phyloP scores from a whole-genome alignment of 2,113 vertebrate genomes.

The Etia nguti region DNA sequence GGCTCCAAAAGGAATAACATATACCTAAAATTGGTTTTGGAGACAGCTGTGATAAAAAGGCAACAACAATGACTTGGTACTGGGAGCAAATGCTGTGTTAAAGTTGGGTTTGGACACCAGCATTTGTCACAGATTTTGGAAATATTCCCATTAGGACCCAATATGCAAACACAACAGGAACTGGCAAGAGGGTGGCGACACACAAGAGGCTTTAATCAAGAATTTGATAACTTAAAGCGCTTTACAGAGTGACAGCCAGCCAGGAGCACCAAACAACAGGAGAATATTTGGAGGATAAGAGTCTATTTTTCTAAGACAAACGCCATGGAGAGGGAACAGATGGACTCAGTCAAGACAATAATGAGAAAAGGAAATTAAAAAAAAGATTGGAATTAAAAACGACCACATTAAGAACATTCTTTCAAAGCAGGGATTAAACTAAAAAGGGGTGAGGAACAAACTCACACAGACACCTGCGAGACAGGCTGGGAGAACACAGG shows the following conservation, averaged over 20 bases:
- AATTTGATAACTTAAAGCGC: background rate
- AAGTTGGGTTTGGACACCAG: background rate
- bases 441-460: background rate
- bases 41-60: background rate
- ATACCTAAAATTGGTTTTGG: background rate
- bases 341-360: background rate
- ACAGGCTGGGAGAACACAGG: background rate
- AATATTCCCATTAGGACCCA: background rate
- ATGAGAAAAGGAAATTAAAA: background rate
- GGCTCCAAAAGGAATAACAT: background rate
- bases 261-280: background rate
- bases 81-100: background rate
- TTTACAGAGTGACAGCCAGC: background rate
- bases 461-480: background rate
- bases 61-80: background rate
- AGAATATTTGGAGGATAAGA: background rate
- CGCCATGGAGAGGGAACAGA: background rate
- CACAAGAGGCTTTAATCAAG: background rate
- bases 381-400: background rate
- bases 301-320: background rate
- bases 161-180: background rate
- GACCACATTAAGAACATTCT: background rate
- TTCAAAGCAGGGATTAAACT: background rate
- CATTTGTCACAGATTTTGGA: background rate
- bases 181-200: background rate